Evolutionary conservation across 2,113 vertebrate species (phyloP).

Genomic region (Nerophis ophidion): DNA sequence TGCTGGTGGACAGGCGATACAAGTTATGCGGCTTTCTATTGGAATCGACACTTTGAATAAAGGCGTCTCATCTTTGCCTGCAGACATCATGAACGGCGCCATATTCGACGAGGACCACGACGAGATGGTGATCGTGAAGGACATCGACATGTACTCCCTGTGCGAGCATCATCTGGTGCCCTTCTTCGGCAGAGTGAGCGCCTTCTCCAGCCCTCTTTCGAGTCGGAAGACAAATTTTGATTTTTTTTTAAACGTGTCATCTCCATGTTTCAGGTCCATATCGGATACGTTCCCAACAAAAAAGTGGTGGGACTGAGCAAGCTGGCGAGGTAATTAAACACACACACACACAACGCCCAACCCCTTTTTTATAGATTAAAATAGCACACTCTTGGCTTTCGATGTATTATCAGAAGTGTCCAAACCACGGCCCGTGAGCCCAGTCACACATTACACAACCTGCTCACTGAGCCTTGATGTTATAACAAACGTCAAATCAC

Average conservation of each 20-base stretch:
- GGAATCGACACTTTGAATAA: too few relatives aligned
- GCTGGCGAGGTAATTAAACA: constrained; percentile 66
- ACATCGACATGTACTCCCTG: constrained; percentile 75
- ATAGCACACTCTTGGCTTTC: too few relatives aligned
- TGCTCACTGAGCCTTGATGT: too few relatives aligned
- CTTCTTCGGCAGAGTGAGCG: constrained; percentile 72
- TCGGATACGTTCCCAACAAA: constrained; percentile 73
- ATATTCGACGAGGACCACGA: constrained; percentile 76
- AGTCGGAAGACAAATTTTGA: not conserved
- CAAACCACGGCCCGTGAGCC: too few relatives aligned
- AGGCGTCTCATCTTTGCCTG: not conserved
- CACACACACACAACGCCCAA: not conserved
- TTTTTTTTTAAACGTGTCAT: too few relatives aligned
- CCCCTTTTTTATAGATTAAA: too few relatives aligned
- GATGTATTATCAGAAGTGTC: too few relatives aligned
- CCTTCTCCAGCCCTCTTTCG: not conserved
- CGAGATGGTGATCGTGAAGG: constrained; percentile 77
- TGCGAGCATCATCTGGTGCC: constrained; percentile 76
- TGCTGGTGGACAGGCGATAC: too few relatives aligned
- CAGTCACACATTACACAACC: too few relatives aligned
- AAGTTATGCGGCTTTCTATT: too few relatives aligned
- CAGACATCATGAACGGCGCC: constrained; percentile 73
- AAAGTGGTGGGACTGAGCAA: constrained; percentile 74
- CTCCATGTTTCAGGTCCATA: constrained; percentile 60
- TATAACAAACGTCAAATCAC: too few relatives aligned